Conservation (phyloP, 2,888 invertebrate genomes). For the Cosmia pyralina region DNA sequence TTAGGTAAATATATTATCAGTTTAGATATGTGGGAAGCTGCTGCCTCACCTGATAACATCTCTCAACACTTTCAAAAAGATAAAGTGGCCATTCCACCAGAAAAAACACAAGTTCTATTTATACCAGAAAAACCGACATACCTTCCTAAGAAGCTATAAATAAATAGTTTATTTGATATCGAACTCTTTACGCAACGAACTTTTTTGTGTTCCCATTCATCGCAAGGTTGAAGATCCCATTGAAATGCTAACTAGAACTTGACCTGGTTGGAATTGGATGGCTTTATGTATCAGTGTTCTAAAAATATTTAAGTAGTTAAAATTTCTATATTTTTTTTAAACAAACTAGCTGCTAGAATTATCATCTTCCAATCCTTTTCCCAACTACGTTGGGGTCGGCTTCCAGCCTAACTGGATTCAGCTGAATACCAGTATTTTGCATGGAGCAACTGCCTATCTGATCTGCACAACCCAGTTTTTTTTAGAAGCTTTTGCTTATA, state of each 20-base stretch:
- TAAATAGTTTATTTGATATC: slow-evolving; percentile 32
- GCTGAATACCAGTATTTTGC: too few relatives aligned
- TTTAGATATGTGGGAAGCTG: neutral
- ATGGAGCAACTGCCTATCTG: too few relatives aligned
- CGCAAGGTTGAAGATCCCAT: slow-evolving; percentile 53
- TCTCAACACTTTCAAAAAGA: slow-evolving; percentile 16
- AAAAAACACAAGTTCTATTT: slow-evolving; percentile 16
- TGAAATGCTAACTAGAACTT: slow-evolving; percentile 60
- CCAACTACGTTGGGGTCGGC: too few relatives aligned
- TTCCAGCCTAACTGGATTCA: too few relatives aligned
- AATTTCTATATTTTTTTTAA: neutral
- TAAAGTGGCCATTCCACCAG: slow-evolving; percentile 17
- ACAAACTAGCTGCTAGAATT: neutral
- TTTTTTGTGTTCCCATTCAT: slow-evolving; percentile 42
- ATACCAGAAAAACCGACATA: slow-evolving; percentile 33
- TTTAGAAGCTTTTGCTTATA: neutral
- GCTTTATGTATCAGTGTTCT: slow-evolving; percentile 6
- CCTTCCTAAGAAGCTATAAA: slow-evolving; percentile 46
- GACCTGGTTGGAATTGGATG: slow-evolving; percentile 55
- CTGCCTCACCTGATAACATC: slow-evolving; percentile 10
- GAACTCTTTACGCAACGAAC: slow-evolving; percentile 55
- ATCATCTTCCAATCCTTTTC: too few relatives aligned
- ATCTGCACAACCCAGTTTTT: too few relatives aligned
- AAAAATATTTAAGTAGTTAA: neutral
- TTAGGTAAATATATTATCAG: neutral